Base-by-base conservation (phyloP, 1,140 invertebrate genomes). In the Apis florea region DNA sequence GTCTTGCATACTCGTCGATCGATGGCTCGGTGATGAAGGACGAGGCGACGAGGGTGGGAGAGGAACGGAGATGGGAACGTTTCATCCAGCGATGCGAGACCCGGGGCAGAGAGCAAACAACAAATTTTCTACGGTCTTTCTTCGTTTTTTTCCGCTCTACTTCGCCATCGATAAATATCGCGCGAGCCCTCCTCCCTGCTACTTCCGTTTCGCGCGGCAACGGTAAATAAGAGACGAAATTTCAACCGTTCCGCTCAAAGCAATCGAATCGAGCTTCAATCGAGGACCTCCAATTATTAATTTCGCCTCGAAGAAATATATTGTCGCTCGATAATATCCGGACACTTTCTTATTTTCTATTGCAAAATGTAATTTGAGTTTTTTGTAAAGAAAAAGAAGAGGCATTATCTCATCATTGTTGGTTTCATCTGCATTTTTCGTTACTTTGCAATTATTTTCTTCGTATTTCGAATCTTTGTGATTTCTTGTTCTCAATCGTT, bases 81-180 rank as follows among this genome's bases (percentile, higher is more conserved):
- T 85, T 85, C 75, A 83, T 40, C 75, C 64, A 58, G 53, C 72
- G 79, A 82, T 84, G 68, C 72, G 69, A 77, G 61, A 68, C 74
- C 66, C 12, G 59, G 12, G 58, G 80, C 66, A 83, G 54, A 71
- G 78, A 61, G 69, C 63, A 75, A 88, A 78, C 82, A 84, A 77
- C 59, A 80, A 86, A 86, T 88, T 85, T 71, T 88, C 82, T 58
- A 70, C 85, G 31, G 85, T 72, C 78, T 77, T 74, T 70, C 64
- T 47, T 26, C 81, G 71, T 79, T 71, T 88, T 71, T 88, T 86
- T 84, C 75, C 79, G 75, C 78, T 79, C 75, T 78, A 79, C 64
- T 81, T 84, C 71, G 74, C 68, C 54, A 61, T 83, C 81, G 67
- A 88, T 83, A 86, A 88, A 85, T 85, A 76, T 86, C 72, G 77